Evolutionary conservation across 2,113 vertebrate species (phyloP).

Genomic region (Furnarius figulus): DNA sequence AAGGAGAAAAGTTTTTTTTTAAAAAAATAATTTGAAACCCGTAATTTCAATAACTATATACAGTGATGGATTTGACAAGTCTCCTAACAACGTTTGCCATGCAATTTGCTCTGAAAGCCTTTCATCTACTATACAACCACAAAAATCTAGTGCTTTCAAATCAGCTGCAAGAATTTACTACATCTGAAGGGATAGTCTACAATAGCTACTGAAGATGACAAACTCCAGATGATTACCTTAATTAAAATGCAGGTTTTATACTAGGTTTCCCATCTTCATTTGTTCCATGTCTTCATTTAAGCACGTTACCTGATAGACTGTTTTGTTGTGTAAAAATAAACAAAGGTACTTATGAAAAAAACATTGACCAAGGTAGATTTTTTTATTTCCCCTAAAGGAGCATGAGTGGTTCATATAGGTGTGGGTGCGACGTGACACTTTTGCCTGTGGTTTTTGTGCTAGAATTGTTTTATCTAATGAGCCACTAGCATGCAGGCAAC

Average conservation of each 20-base stretch:
- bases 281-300: background rate
- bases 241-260: background rate
- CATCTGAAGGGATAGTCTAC: background rate
- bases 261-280: background rate
- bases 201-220: background rate
- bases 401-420: slow-evolving; percentile 3
- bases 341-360: background rate
- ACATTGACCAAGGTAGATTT: background rate
- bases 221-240: background rate
- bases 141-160: background rate
- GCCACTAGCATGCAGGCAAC: background rate
- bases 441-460: slow-evolving; percentile 63
- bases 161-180: background rate
- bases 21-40: background rate
- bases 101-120: background rate
- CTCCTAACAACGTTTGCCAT: background rate
- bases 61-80: background rate
- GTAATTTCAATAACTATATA: background rate
- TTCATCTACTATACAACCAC: background rate
- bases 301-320: background rate
- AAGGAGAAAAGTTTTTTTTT: fast-evolving
- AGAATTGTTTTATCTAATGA: slow-evolving; percentile 33
- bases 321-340: background rate
- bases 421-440: slow-evolving; percentile 58
- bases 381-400: background rate